phyloP scores from a whole-genome alignment of 2,797 vertebrate species.

The Poecilia gillii region DNA sequence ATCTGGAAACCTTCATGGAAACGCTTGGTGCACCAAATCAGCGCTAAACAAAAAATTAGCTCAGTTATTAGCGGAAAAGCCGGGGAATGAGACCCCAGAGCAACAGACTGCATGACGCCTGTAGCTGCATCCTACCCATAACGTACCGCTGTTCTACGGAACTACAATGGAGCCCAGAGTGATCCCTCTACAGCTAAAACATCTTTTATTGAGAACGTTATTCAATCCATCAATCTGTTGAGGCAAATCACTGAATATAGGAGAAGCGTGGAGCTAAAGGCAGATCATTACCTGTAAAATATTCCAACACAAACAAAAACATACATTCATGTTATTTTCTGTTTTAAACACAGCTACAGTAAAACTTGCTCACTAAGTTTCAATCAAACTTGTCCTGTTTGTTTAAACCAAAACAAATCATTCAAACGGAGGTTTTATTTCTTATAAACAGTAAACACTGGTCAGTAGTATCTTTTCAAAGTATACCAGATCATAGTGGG shows the following conservation, averaged over 20 bases:
- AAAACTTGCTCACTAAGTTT: background rate
- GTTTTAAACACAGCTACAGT: background rate
- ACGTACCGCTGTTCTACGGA: background rate
- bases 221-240: background rate
- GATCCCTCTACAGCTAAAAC: background rate
- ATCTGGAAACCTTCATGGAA: background rate
- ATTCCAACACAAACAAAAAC: background rate
- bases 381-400: background rate
- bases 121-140: background rate
- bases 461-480: background rate
- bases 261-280: background rate
- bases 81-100: too few species aligned
- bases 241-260: constrained; percentile 25
- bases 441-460: background rate
- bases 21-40: background rate
- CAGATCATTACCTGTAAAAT: background rate
- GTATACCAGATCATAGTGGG: background rate
- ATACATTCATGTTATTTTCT: background rate
- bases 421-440: background rate
- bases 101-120: background rate
- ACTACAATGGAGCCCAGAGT: background rate
- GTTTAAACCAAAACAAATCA: background rate
- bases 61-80: background rate
- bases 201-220: background rate
- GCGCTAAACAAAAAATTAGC: background rate